Evolutionary conservation across 2,888 invertebrate species (phyloP), one percentile per base, ranked within the genome.

Genomic region (Xestia rhomboidea): DNA sequence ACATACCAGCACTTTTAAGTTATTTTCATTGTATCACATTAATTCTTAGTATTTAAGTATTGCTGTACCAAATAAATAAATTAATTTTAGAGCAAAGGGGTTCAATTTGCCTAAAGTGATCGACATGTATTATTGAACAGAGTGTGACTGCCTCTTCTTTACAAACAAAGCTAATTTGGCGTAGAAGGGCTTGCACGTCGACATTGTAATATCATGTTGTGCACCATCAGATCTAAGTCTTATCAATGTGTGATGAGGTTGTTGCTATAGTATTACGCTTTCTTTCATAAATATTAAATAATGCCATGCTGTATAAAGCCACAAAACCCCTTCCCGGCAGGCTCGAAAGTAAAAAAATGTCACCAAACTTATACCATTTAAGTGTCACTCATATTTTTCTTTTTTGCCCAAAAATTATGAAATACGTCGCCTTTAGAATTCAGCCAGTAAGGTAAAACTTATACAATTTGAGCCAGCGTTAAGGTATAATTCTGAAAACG

Each of bases 391-490:
- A 46, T 78, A 78, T 72, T 78, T 79, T 86, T 83, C 27, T 49
- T 86, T 83, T 69, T 66, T 24, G 3, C 44, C 38, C 21, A 41
- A 86, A 83, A 83, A 73, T 30, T 73, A 79, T 73, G 72, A 79
- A 83, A 60, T 60, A 69, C 34, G 38, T 64, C 41, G 41, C 68
- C 38, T 67, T 76, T 66, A 72, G 49, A 74, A 75, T 69, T 60
- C 64, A 51, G 38, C 18, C 77, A n/a, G 66, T 67, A 10, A 77
- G 38, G n/a, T 46, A 73, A 73, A 78, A 85, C 73, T 87, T 84
- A 69, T 54, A 66, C 74, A 80, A 87, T 80, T 88, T 79, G 27
- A 54, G 34, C 57, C 63, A 54, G 63, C 68, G 71, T 73, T 82
- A 86, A 76, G 72, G 41, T 66, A 30, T 41, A 21, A n/a, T 68